A percentile compares a stretch with the other conserved stretches of the same genome.
These are phyloP conservation scores for Listrodromus nycthemerus DNA, from an alignment of 2,888 invertebrate genomes.

Conservation along the genomic window DNA sequence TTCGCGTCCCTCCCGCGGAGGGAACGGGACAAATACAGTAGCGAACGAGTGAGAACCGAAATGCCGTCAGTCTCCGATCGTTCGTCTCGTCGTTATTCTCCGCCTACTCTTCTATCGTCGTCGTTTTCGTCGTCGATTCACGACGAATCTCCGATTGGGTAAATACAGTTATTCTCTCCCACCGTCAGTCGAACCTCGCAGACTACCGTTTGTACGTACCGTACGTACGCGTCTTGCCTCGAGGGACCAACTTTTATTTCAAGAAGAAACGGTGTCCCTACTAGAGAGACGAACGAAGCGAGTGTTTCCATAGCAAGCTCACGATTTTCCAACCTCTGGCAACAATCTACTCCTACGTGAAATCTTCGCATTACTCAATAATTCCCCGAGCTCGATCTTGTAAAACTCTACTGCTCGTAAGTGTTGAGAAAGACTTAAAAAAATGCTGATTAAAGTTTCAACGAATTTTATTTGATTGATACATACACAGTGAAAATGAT, in stretches of 20 bases:
- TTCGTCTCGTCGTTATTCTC: conserved; percentile 65
- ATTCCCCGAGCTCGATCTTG: not conserved
- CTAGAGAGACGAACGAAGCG: not conserved
- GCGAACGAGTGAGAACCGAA: conserved; percentile 30
- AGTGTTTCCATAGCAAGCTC: conserved; percentile 15
- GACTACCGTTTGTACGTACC: conserved; percentile 49
- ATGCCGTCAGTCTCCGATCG: conserved; percentile 61
- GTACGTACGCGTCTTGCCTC: conserved; percentile 57
- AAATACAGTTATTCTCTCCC: conserved; percentile 74
- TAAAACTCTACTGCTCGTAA: conserved; percentile 1
- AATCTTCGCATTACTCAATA: conserved; percentile 25
- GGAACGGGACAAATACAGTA: not conserved
- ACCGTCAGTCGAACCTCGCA: conserved; percentile 1
- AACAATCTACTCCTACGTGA: conserved; percentile 11
- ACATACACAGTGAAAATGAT: no score
- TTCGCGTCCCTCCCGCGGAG: conserved; percentile 70
- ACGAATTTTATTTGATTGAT: no score
- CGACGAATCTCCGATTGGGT: conserved; percentile 78
- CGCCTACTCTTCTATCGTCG: conserved; percentile 37
- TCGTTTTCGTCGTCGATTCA: conserved; percentile 75
- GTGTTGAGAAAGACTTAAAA: not conserved
- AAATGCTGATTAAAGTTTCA: not conserved
- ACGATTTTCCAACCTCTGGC: conserved; percentile 30
- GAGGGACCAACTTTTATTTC: conserved; percentile 60
- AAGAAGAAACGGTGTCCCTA: conserved; percentile 36